Base-by-base conservation (phyloP, 1,140 invertebrate genomes). In the Drosophila kepulauana region DNA sequence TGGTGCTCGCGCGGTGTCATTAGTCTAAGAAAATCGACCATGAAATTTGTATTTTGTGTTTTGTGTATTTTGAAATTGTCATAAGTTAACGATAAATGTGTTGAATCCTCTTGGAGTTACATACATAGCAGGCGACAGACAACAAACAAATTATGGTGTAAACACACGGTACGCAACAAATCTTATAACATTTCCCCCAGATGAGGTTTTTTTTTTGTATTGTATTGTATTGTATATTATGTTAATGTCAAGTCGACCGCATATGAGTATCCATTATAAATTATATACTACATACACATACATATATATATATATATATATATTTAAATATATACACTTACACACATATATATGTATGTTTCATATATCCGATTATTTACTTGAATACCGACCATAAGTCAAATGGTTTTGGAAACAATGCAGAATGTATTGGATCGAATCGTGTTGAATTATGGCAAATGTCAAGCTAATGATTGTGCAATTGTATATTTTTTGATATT, bases 401-500 rank as follows among this genome's bases (percentile, higher is more conserved):
- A 43, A 13, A n/a, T 13, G 11, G n/a, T n/a, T 35, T 43, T 43
- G n/a, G 11, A 7, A 13, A 5, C n/a, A 4, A 4, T 41, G 8
- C 11, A 41, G 11, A n/a, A 41, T 33, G 30, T 33, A 41, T 41
- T 35, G 35, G 5, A 41, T 41, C 11, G 3, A n/a, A 41, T 7
- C 3, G 7, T 10, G 8, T 41, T 41, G 38, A 41, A 2, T 41
- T 41, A 41, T 41, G 38, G 1, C 41, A 43, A n/a, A 4, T 13
- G 3, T 43, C n/a, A 43, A 13, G n/a, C 3, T 43, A 43, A 13
- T 43, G 41, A 43, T 79, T 79, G 79, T 75, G 61, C 73, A 79
- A 66, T 73, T 69, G 49, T 70, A 76, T 71, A 79, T 69, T 46
- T 61, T 66, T 58, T 63, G 43, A 56, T 73, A 64, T 62, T 66